Evolutionary conservation across 2,113 vertebrate species (phyloP), one percentile per base, ranked within the genome.

Genomic region (Channa maculata): DNA sequence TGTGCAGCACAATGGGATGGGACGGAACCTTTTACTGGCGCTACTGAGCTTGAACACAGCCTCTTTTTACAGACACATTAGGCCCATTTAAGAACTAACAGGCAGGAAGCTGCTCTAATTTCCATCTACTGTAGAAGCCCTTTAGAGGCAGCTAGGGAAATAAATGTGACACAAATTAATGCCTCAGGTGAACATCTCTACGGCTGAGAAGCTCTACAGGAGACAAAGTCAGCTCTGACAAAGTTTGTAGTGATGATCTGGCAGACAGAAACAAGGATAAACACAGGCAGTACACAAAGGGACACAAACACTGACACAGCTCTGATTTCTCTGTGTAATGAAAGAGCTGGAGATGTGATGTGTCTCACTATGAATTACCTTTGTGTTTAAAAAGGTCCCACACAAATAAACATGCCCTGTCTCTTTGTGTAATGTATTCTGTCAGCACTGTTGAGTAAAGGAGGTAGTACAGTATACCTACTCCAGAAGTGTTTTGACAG

Each of bases 351-450:
- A 68, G 53, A 79, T 83, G 58, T 62, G 75, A 79, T 3, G 1
- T 3, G 33, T 63, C 65, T 55, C 73, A 79, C 73, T 78, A 79
- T 77, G 67, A 83, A 85, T 80, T 80, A 87, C 77, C 80, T 78
- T 51, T 71, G 80, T 65, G 72, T 51, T 84, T 62, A 41, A 80
- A 24, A 90, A 63, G 62, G 71, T 77, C 72, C 65, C 51, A 65
- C 36, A 71, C 41, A 85, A 80, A 82, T 83, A 75, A 77, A 77
- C 34, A 0, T 15, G 11, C 46, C 33, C 11, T 52, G 36, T 37
- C 53, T 61, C 48, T 63, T 24, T 33, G 48, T 78, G 50, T 51
- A 46, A 44, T 41, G 34, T 34, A n/a, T 34, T 65, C 9, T 67
- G 45, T 50, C 63, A 38, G 63, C 13, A 57, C 46, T 14, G 6